A percentile compares a stretch with the other conserved stretches of the same genome.
Conservation (phyloP, 1,140 invertebrate species). For the Arctopsyche grandis region DNA sequence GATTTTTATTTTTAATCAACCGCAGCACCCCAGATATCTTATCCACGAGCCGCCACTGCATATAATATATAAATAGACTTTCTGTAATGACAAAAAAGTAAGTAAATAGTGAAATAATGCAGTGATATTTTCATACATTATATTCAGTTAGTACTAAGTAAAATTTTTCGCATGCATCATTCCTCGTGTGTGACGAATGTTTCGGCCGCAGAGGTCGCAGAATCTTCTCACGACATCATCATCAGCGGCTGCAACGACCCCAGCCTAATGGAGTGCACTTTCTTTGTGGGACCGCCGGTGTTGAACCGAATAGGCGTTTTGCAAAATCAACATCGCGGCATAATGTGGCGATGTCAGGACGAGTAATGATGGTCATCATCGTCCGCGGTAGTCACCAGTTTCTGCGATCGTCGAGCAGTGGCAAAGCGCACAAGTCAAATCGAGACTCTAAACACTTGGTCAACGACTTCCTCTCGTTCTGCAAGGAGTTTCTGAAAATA, state of each 20-base stretch:
- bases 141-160: too few relatives aligned
- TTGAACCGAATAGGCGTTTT: slow-evolving; percentile 2
- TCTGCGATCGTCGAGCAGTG: too few relatives aligned
- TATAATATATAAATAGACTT: too few relatives aligned
- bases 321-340: neutral
- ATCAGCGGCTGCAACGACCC: neutral
- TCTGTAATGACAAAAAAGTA: too few relatives aligned
- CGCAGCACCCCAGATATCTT: too few relatives aligned
- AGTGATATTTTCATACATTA: too few relatives aligned
- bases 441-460: too few relatives aligned
- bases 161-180: neutral
- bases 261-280: neutral
- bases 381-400: neutral
- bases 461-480: too few relatives aligned
- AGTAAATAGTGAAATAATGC: too few relatives aligned
- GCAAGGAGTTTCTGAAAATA: too few relatives aligned
- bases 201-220: neutral
- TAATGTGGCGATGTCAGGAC: neutral
- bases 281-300: neutral
- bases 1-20: too few relatives aligned
- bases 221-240: slow-evolving; percentile 12
- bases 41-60: too few relatives aligned
- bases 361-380: slow-evolving; percentile 37
- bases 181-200: neutral
- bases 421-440: neutral